phyloP scores from a whole-genome alignment of 2,888 invertebrate genomes.

The Chalcis sispes region DNA sequence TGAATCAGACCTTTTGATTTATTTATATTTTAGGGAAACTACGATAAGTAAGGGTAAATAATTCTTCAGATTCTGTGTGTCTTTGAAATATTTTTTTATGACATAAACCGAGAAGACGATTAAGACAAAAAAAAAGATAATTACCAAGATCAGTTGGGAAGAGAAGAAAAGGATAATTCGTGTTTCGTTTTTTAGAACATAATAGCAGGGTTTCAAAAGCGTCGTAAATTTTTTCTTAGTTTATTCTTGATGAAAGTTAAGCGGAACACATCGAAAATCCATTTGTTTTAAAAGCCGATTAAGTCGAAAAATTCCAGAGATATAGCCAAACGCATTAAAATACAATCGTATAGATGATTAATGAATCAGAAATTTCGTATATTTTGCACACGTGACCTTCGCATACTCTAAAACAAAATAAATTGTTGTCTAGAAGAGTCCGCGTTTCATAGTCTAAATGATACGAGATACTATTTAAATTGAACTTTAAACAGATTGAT shows the following conservation, averaged over 20 bases:
- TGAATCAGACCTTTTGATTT: too few species aligned
- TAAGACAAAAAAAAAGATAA: slow-evolving; percentile 32
- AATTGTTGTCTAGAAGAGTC: too few species aligned
- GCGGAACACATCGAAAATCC: slow-evolving; percentile 45
- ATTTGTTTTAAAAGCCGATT: slow-evolving; percentile 32
- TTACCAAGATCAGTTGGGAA: slow-evolving; percentile 20
- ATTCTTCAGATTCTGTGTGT: too few species aligned
- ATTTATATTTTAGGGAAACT: too few species aligned
- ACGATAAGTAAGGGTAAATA: too few species aligned
- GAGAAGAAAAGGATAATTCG: slow-evolving; percentile 22
- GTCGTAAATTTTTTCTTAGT: slow-evolving; percentile 18
- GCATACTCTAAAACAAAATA: too few species aligned
- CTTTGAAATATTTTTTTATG: too few species aligned
- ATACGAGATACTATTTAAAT: too few species aligned
- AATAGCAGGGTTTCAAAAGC: slow-evolving; percentile 37
- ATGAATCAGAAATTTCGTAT: slow-evolving; percentile 47
- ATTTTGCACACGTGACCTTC: slow-evolving; percentile 3
- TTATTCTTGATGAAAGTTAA: slow-evolving; percentile 37
- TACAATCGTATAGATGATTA: slow-evolving; percentile 45
- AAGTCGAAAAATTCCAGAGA: background rate
- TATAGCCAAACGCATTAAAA: slow-evolving; percentile 37
- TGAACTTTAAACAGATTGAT: too few species aligned
- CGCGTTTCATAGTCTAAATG: too few species aligned
- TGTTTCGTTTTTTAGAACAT: slow-evolving; percentile 13
- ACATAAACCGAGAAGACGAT: slow-evolving; percentile 20